Percentiles rank a stretch among this genome's conserved stretches.
Evolutionary conservation across 2,888 invertebrate genomes (phyloP).

Genomic region (Caenorhabditis sp.): DNA sequence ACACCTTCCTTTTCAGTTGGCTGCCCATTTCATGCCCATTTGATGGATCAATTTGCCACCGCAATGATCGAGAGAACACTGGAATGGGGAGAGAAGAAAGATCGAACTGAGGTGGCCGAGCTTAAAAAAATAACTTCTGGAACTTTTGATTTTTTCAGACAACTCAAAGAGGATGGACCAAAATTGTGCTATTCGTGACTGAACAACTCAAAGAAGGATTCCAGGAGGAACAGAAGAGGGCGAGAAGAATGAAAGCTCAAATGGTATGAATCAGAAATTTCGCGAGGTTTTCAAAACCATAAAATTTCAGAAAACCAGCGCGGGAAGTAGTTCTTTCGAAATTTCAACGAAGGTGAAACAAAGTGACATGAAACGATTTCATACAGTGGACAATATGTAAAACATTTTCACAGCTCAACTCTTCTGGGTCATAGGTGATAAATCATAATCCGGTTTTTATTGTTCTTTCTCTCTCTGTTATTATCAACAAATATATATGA

Average conservation of each 20-base stretch:
- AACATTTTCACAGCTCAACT: slow-evolving; percentile 2
- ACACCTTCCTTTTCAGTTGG: slow-evolving; percentile 69
- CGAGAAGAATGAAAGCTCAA: slow-evolving; percentile 59
- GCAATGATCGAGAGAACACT: slow-evolving; percentile 74
- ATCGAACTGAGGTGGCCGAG: slow-evolving; percentile 68
- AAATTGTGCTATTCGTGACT: slow-evolving; percentile 74
- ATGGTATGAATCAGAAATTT: slow-evolving; percentile 3
- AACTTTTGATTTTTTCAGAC: slow-evolving; percentile 47
- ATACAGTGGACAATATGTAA: slow-evolving; percentile 67
- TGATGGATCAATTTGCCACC: slow-evolving; percentile 73
- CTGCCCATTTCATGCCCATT: slow-evolving; percentile 70
- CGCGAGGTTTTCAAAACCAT: background rate
- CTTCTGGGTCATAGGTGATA: slow-evolving; percentile 26
- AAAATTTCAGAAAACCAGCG: slow-evolving; percentile 48
- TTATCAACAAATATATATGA: slow-evolving; percentile 7
- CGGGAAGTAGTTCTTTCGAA: slow-evolving; percentile 58
- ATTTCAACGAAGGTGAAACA: slow-evolving; percentile 40
- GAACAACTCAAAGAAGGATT: slow-evolving; percentile 75
- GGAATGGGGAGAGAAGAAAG: slow-evolving; percentile 76
- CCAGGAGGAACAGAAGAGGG: slow-evolving; percentile 70
- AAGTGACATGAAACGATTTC: slow-evolving; percentile 64
- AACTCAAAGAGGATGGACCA: slow-evolving; percentile 75
- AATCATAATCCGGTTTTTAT: slow-evolving; percentile 17
- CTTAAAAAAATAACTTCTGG: background rate
- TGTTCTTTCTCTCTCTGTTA: slow-evolving; percentile 4